Conservation (phyloP, 1,140 invertebrate species). For the Listronotus bonariensis region DNA sequence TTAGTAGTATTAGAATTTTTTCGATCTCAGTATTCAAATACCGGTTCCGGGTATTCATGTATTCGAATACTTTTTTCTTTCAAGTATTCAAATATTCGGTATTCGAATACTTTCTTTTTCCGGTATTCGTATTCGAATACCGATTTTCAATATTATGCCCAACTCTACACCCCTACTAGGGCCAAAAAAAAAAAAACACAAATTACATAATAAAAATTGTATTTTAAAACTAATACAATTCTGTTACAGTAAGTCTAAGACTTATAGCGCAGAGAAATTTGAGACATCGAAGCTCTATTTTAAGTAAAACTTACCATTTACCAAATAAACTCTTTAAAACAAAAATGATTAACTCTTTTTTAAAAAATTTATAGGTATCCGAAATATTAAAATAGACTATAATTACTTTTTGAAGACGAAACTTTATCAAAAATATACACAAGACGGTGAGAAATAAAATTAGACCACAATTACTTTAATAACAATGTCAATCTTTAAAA, state of each 20-base stretch:
- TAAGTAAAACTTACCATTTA: conserved; percentile 6
- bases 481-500: conserved; percentile 35
- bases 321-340: conserved; percentile 12
- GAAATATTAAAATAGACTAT: conserved; percentile 12
- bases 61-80: no score
- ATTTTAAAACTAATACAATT: conserved; percentile 46
- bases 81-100: no score
- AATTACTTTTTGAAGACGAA: conserved; percentile 3
- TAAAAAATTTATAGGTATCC: conserved; percentile 12
- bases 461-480: conserved; percentile 12
- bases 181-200: conserved; percentile 16
- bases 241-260: conserved; percentile 39
- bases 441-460: conserved; percentile 1
- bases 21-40: no score
- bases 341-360: conserved; percentile 26
- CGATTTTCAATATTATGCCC: no score
- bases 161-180: no score
- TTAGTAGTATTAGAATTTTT: no score
- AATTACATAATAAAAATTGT: conserved; percentile 42
- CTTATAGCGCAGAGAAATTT: conserved; percentile 42
- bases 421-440: conserved; percentile 29
- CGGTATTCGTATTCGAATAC: no score
- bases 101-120: no score
- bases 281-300: conserved; percentile 26
- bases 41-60: no score